Base-by-base conservation (phyloP, 1,140 invertebrate species). In the Brachionus manjavacas region DNA sequence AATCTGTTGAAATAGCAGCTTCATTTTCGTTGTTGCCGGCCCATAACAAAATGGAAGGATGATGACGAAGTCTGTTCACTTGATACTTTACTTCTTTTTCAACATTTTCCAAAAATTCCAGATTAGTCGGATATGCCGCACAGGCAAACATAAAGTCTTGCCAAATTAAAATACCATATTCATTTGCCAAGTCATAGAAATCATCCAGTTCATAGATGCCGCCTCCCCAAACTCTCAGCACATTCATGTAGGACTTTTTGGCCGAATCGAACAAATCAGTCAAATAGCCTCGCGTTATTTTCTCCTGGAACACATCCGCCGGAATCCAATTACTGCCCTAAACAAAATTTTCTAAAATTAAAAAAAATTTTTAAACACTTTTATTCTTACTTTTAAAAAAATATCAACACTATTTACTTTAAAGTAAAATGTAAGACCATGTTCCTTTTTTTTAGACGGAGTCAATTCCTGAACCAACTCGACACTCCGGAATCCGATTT, bases 21-120 rank as follows among this genome's bases (percentile, higher is more conserved):
- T 99, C 97, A 88, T 99, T 99, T 90, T 99, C 97, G 89, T 99
- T 99, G 88, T 99, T 99, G 3, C 95, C 96, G 14, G 95, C 94
- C 93, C 89, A 91, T 9, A 95, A 95, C 0, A 95, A 93, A 68
- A 99, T 92, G 78, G 94, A 95, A 0, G 96, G 92, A 90, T 98
- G 96, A 88, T 94, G 92, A 85, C 95, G 94, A 6, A 99, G 90
- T 83, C 96, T 91, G 84, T 92, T 90, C 1, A 96, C 92, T 88
- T 91, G 83, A 84, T 86, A 87, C 16, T 23, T 9, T 4, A 98
- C 91, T 92, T 99, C 98, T 20, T 89, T 87, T 41, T 88, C 88
- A 0, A 98, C 95, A 11, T 91, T 92, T 2, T 86, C 68, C 2
- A 99, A 89, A 89, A 96, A 98, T 9, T 91, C 87, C 0, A 89